These are phyloP conservation scores for Camponotus floridanus DNA, from an alignment of 1,140 invertebrate species.

Conservation along the genomic window DNA sequence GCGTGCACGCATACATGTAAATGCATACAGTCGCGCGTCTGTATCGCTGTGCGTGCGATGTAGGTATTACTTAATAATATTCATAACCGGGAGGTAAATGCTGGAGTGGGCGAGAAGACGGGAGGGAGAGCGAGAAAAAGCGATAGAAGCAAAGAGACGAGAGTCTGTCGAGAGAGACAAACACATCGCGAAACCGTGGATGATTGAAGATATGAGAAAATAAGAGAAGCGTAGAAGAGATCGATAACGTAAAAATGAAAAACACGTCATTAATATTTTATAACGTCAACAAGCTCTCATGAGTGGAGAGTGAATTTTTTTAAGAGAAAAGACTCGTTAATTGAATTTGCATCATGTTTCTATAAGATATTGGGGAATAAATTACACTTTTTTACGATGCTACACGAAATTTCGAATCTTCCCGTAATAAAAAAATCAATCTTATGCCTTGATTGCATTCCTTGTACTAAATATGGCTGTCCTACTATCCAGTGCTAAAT, in stretches of 20 bases:
- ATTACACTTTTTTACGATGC: neutral
- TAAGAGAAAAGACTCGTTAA: neutral
- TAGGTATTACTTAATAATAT: conserved; percentile 84
- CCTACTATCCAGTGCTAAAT: neutral
- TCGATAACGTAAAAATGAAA: conserved; percentile 28
- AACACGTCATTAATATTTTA: conserved; percentile 29
- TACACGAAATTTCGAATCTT: neutral
- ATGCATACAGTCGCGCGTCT: conserved; percentile 29
- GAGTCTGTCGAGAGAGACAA: conserved; percentile 45
- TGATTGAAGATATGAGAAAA: conserved; percentile 40
- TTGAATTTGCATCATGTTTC: neutral
- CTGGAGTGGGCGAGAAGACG: conserved; percentile 69
- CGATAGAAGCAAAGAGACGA: conserved; percentile 3
- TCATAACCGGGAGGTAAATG: conserved; percentile 80
- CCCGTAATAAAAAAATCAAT: neutral
- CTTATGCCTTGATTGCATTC: neutral
- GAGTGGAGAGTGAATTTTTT: conserved; percentile 13
- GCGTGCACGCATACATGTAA: neutral
- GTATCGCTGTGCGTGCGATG: conserved; percentile 64
- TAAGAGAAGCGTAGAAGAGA: conserved; percentile 8
- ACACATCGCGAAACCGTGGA: conserved; percentile 42
- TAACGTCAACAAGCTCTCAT: conserved; percentile 13
- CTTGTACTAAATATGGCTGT: neutral
- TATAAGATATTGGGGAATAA: neutral
- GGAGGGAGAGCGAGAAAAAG: conserved; percentile 58